Percentiles rank a stretch among this genome's conserved stretches.
Conservation (phyloP, 2,888 invertebrate genomes). For the Nebria salina region DNA sequence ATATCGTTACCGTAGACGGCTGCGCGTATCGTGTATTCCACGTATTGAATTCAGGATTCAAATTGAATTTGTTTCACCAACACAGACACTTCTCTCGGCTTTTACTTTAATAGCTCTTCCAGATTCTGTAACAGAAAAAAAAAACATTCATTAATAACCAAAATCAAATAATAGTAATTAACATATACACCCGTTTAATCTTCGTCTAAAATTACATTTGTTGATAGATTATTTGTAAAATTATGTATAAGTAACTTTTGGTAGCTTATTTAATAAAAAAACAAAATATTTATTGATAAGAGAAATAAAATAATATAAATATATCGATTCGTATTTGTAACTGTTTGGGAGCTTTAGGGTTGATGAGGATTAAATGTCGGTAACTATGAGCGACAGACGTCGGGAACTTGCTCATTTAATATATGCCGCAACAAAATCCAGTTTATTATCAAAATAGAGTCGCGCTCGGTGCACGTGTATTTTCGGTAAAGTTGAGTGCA, state of each 20-base stretch:
- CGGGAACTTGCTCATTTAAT: constrained; percentile 19
- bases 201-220: no score
- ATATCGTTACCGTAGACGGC: neutral
- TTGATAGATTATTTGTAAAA: no score
- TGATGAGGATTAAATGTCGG: neutral
- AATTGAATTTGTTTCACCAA: neutral
- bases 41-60: neutral
- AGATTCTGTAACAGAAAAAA: neutral
- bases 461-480: neutral
- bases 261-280: no score
- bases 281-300: no score
- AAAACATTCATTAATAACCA: no score
- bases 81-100: neutral
- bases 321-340: no score
- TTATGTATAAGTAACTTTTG: no score
- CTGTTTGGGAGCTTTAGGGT: neutral
- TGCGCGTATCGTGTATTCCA: neutral
- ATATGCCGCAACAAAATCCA: constrained; percentile 35
- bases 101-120: neutral
- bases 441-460: constrained; percentile 39
- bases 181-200: no score
- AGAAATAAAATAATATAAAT: no score
- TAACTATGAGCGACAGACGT: constrained; percentile 4
- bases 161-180: no score
- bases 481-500: constrained; percentile 39